Conservation (phyloP, 2,888 invertebrate species). For the Drosophila falleni region DNA sequence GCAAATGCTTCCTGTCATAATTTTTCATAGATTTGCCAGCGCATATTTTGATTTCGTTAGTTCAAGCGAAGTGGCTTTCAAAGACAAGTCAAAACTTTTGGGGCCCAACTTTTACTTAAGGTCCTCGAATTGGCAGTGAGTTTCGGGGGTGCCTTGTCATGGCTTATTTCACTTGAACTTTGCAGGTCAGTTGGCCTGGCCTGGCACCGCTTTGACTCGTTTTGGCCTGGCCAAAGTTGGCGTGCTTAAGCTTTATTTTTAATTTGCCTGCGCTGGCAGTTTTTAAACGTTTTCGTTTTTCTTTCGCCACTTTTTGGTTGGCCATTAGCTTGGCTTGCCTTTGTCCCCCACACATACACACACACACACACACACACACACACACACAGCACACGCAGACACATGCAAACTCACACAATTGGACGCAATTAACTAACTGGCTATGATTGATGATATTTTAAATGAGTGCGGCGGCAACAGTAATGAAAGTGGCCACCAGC, state of each 20-base stretch:
- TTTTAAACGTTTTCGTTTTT: slow-evolving; percentile 64
- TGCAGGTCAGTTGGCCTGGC: slow-evolving; percentile 59
- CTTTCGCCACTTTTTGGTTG: slow-evolving; percentile 21
- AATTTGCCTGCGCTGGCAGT: slow-evolving; percentile 67
- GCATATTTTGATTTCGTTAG: slow-evolving; percentile 44
- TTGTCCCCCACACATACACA: slow-evolving; percentile 19
- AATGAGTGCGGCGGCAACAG: slow-evolving; percentile 70
- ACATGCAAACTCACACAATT: slow-evolving; percentile 27
- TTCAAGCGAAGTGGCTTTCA: slow-evolving; percentile 55
- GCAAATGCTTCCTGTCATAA: slow-evolving; percentile 70
- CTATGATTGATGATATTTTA: slow-evolving; percentile 84
- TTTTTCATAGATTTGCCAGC: slow-evolving; percentile 57
- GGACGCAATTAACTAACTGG: slow-evolving; percentile 77
- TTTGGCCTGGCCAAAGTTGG: slow-evolving; percentile 60
- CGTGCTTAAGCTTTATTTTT: slow-evolving; percentile 77
- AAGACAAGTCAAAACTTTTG: slow-evolving; percentile 66
- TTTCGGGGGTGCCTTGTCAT: slow-evolving; percentile 54
- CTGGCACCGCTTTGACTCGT: slow-evolving; percentile 11
- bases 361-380: slow-evolving; percentile 9
- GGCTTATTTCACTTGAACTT: slow-evolving; percentile 79
- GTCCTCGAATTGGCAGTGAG: slow-evolving; percentile 44
- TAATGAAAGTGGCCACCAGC: slow-evolving; percentile 45
- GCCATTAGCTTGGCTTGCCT: slow-evolving; percentile 67
- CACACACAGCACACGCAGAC: slow-evolving; percentile 13
- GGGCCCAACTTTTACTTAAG: slow-evolving; percentile 64